Evolutionary conservation across 2,113 vertebrate genomes (phyloP).

Genomic region (Cavia porcellus): DNA sequence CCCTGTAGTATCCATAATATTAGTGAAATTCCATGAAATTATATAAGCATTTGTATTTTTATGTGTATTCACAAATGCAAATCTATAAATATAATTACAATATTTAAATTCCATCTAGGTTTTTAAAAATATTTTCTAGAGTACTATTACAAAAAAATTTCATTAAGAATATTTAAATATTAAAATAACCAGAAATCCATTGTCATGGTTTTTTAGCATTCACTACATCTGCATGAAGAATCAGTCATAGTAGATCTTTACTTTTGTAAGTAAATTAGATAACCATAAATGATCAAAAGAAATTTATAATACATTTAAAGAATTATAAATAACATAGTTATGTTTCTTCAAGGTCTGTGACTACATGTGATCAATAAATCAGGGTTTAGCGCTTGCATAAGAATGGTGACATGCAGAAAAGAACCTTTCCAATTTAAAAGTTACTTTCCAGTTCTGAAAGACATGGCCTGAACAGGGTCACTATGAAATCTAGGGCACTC

Average conservation of each 20-base stretch:
- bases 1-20: fast-evolving
- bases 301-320: background rate
- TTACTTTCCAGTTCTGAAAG: background rate
- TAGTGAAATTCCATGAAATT: background rate
- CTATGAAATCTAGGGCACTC: background rate
- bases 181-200: background rate
- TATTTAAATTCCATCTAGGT: background rate
- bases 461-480: background rate
- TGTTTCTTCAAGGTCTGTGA: background rate
- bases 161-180: background rate
- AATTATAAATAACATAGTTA: background rate
- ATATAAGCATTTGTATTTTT: background rate
- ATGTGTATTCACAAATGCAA: background rate
- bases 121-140: background rate
- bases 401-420: background rate
- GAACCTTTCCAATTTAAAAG: background rate
- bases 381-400: background rate
- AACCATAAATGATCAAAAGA: background rate
- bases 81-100: background rate
- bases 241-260: background rate
- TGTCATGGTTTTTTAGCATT: background rate
- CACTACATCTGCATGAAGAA: background rate
- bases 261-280: background rate
- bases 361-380: background rate
- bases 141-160: background rate